phyloP scores from a whole-genome alignment of 2,797 vertebrate species.

The Acropternis orthonyx region DNA sequence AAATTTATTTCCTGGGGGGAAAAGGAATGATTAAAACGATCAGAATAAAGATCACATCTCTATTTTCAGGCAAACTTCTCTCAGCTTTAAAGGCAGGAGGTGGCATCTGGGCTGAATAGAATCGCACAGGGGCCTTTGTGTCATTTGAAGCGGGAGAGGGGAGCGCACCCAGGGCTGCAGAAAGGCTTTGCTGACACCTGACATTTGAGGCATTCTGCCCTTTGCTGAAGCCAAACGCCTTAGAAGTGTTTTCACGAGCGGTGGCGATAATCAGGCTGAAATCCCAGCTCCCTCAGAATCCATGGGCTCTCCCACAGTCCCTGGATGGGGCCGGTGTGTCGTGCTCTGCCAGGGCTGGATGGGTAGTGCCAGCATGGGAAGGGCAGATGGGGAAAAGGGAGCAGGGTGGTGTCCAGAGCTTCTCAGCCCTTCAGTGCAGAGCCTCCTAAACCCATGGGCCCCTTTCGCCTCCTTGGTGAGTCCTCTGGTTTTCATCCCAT shows the following conservation, averaged over 20 bases:
- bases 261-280: not conserved
- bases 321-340: rapidly evolving
- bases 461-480: not conserved
- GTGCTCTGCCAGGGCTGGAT: not conserved
- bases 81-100: not conserved
- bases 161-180: not conserved
- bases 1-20: slow-evolving; percentile 26
- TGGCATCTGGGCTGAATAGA: slow-evolving; percentile 5
- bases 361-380: not conserved
- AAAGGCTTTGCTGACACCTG: slow-evolving; percentile 44
- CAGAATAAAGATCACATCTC: not conserved
- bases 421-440: not conserved
- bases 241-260: not conserved
- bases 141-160: not conserved
- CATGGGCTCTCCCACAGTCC: rapidly evolving
- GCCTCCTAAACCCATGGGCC: not conserved
- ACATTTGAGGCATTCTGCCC: slow-evolving; percentile 36
- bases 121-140: not conserved
- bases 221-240: not conserved
- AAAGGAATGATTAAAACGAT: not conserved
- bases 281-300: not conserved
- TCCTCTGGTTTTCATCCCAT: not conserved
- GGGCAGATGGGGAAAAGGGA: not conserved
- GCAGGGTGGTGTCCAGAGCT: not conserved
- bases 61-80: slow-evolving; percentile 11